Evolutionary conservation across 2,113 vertebrate genomes (phyloP).

Genomic region (Bettongia penicillata): DNA sequence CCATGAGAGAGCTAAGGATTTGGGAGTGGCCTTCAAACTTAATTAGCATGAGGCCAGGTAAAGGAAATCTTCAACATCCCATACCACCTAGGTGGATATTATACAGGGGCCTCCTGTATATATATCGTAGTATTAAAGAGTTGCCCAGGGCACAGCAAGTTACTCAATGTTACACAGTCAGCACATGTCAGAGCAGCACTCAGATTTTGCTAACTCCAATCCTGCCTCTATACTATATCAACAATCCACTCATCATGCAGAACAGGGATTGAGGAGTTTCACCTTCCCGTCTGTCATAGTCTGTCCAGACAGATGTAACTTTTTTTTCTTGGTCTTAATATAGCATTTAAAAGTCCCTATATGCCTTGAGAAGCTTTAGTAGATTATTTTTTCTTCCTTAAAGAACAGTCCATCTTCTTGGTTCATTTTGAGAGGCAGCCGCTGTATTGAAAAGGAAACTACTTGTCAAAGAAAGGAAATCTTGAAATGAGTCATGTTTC

Average conservation of each 20-base stretch:
- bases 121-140: not conserved
- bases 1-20: not conserved
- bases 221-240: too few species aligned
- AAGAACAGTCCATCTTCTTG: not conserved
- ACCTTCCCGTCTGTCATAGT: not conserved
- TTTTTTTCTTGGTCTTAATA: not conserved
- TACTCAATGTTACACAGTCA: too few species aligned
- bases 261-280: too few species aligned
- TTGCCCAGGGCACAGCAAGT: too few species aligned
- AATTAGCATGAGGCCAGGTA: not conserved
- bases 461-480: not conserved
- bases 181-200: not conserved
- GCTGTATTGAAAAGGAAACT: too few species aligned
- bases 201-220: not conserved
- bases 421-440: too few species aligned
- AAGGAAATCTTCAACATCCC: not conserved
- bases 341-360: not conserved
- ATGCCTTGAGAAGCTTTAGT: not conserved
- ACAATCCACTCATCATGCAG: too few species aligned
- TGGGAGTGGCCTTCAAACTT: not conserved
- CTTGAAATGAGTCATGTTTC: not conserved
- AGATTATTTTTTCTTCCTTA: not conserved
- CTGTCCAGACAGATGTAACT: not conserved
- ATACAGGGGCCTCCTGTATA: not conserved
- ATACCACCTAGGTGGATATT: not conserved